phyloP scores from a whole-genome alignment of 2,797 vertebrate genomes.

The Tiaroga cobitis region DNA sequence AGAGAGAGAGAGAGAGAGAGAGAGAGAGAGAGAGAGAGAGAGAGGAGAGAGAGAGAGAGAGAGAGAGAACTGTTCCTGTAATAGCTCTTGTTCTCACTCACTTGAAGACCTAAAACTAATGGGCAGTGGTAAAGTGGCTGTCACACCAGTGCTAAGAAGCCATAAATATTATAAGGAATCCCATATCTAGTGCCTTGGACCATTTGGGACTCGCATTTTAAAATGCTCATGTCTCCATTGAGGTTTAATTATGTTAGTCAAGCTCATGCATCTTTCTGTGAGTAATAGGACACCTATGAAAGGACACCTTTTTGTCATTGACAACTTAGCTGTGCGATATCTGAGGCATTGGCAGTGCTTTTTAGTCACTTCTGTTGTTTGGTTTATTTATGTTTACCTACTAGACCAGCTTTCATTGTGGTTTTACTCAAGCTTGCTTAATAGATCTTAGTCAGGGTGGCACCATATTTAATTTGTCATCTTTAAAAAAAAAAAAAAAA shows the following conservation, averaged over 20 bases:
- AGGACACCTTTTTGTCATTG: background rate
- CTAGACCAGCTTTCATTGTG: constrained; percentile 1
- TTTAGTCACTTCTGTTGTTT: background rate
- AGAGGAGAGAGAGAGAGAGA: too few relatives aligned
- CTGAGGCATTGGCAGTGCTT: background rate
- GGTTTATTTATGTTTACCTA: background rate
- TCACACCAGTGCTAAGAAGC: constrained; percentile 57
- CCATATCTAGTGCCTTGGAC: background rate
- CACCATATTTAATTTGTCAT: background rate
- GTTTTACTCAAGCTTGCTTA: background rate
- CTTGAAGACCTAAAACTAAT: constrained; percentile 75
- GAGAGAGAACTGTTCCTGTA: constrained; percentile 25
- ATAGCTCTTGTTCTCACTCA: constrained; percentile 64
- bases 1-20: background rate
- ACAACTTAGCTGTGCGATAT: constrained; percentile 12
- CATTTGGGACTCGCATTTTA: constrained; percentile 4
- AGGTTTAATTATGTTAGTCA: constrained; percentile 3
- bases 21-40: too few relatives aligned
- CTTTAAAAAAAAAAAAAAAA: too few relatives aligned
- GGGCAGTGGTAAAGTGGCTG: constrained; percentile 70
- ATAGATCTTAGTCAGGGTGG: background rate
- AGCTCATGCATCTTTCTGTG: background rate
- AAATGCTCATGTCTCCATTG: background rate
- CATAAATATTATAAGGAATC: constrained; percentile 68
- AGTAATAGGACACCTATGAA: background rate